Evolutionary conservation across 2,113 vertebrate genomes (phyloP), one percentile per base, ranked within the genome.

Genomic region (Aegotheles bennettii): DNA sequence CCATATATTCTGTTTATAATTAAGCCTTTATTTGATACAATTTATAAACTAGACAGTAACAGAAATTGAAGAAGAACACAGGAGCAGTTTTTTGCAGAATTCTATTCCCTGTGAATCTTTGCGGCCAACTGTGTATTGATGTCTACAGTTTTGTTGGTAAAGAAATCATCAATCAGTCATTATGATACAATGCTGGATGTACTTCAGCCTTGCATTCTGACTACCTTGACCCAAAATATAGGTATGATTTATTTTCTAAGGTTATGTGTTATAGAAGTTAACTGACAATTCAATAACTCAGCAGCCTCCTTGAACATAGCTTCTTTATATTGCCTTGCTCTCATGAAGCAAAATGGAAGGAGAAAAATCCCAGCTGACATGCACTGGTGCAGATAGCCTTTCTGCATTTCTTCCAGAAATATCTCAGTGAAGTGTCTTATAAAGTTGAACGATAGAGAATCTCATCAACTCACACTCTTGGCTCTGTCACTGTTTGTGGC

Each of bases 201-300:
- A 60, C 48, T 76, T 90, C 33, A 77, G 57, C 36, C 84, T 83
- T 80, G 42, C 21, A 11, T 45, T 87, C 68, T 57, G 57, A 76
- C 47, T 94, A 74, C 51, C 60, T 38, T 65, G 64, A 75, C 48
- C 47, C 70, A 92, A 87, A 92, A 87, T 70, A 82, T 69, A 60
- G 79, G 83, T 76, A 92, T 24, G 18, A 63, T 95, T 89, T 90
- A 73, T 91, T 92, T 89, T 90, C 71, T 77, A 86, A 86, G 87
- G 63, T 87, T 73, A 53, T 20, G 13, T 64, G 45, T 82, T 91
- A 83, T 7, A 79, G 80, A 92, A 61, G 73, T 87, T 93, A 92
- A 93, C 48, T 61, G 45, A 64, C 68, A 91, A 71, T 84, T 84
- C 77, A 94, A 43, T 91, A 97, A 95, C 69, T 70, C 84, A 80